Evolutionary conservation across 2,797 vertebrate genomes (phyloP), one percentile per base, ranked within the genome.

Genomic region (Acrocephalus scirpaceus): DNA sequence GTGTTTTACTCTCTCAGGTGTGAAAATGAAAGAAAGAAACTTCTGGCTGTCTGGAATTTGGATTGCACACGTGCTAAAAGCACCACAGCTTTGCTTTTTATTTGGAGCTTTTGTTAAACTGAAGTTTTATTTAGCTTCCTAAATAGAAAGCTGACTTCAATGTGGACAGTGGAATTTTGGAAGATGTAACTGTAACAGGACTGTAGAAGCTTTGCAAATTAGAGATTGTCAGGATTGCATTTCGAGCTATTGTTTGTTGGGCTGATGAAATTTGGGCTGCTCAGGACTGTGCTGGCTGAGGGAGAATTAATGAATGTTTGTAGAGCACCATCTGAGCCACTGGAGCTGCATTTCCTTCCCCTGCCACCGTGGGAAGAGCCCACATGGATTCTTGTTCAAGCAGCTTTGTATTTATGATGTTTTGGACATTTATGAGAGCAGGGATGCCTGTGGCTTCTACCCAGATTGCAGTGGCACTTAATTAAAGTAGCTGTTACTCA

Each of bases 381-480:
- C 83, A 57, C 22, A 0, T 40, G 78, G 53, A 54, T 65, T 48
- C 84, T 61, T 56, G 45, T 78, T 86, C 29, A 60, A 83, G 4
- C 56, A 81, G 82, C 27, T 21, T 77, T 29, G 3, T 56, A 15
- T 92, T 89, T 62, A 13, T 66, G 80, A 34, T 9, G 38, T 32
- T 65, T 51, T 56, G 53, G 78, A 58, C 30, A 7, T 88, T 75
- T 71, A 45, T 51, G 87, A 78, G 89, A 85, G 44, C 34, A 57
- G 71, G 64, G 60, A 45, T 87, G 56, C 78, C 70, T 75, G 79
- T 91, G 81, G 57, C 54, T 92, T 38, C 25, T 14, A 5, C 62
- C 40, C 89, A 92, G 71, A 67, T 90, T 94, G 83, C 70, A 66
- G 44, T 75, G 54, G 53, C 57, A 53, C 71, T 93, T 84, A 71